phyloP scores from a whole-genome alignment of 1,140 invertebrate species.

The Eupristina koningsbergeri region DNA sequence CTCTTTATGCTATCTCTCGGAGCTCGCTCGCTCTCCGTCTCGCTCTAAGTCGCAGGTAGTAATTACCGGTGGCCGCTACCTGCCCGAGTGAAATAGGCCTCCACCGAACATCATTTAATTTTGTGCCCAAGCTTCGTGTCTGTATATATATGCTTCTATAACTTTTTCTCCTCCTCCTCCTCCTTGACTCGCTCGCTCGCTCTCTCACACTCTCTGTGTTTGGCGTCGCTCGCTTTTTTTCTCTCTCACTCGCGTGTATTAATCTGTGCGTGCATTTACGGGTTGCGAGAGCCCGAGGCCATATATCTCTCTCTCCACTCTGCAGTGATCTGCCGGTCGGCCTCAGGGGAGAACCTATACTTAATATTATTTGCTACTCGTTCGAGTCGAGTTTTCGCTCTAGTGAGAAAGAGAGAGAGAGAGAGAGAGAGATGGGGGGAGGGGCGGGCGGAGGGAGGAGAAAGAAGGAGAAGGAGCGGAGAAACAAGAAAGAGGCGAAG shows the following conservation, averaged over 20 bases:
- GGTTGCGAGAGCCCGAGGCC: constrained; percentile 52
- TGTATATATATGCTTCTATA: constrained; percentile 8
- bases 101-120: constrained; percentile 70
- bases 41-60: constrained; percentile 68
- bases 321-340: constrained; percentile 24
- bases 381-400: constrained; percentile 46
- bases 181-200: neutral
- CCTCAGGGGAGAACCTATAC: constrained; percentile 63
- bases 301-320: constrained; percentile 56
- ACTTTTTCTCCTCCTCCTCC: neutral
- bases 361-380: constrained; percentile 70
- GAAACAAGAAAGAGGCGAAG: constrained; percentile 21
- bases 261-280: constrained; percentile 52
- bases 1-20: constrained; percentile 62
- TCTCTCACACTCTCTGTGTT: neutral
- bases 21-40: constrained; percentile 5
- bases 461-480: neutral
- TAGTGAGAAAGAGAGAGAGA: neutral
- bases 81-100: constrained; percentile 68
- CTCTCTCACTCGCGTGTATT: constrained; percentile 40
- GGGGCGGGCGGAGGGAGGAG: neutral
- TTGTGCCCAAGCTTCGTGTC: constrained; percentile 57
- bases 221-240: neutral
- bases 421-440: constrained; percentile 11
- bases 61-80: constrained; percentile 72